These are phyloP conservation scores for cat (Felis catus) DNA, from an alignment of 2,113 vertebrate genomes.

Conservation along the genomic window F.catus_Fca126_mat1.0 CM031412.1:151445501-151446000, in stretches of 20 bases:
- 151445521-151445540: neutral
- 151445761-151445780: neutral
- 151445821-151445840: slow-evolving; percentile 20
- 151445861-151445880: neutral
- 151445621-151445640: neutral
- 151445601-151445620: neutral
- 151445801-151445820: neutral
- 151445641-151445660: neutral
- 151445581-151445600: neutral
- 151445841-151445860: neutral
- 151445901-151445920: neutral
- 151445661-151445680: neutral
- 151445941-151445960: neutral
- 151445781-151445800: neutral
- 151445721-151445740: neutral
- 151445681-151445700: neutral
- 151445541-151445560: neutral
- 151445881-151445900: neutral
- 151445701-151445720: neutral
- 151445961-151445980: neutral
- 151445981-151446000: neutral
- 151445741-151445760: neutral
- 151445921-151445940: neutral
- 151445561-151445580: neutral
- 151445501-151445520: neutral